Base-by-base conservation (phyloP, 1,140 invertebrate genomes). In the Drosophila santomea region DNA sequence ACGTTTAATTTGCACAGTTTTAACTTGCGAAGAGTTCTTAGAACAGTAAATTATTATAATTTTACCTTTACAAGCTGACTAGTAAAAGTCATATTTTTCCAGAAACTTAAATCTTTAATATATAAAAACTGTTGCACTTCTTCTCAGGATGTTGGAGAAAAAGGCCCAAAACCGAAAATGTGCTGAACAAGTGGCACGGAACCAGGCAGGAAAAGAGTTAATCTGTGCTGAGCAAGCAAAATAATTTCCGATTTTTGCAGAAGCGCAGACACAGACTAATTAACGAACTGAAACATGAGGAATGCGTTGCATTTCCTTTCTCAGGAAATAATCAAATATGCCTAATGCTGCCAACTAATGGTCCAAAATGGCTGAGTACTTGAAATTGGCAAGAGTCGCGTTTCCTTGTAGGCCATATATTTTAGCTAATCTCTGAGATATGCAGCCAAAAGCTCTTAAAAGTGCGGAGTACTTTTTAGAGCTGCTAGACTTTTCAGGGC, bases 231-330 rank as follows among this genome's bases (percentile, higher is more conserved):
- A 52, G 15, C 50, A 52, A 52, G 50, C 50, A 36, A 36, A 52
- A 52, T 52, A 52, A 52, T 52, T 52, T 52, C 50, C 50, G 50
- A 52, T 52, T 52, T 52, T 36, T 52, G 50, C 50, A 36, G 32
- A 36, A 20, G 0, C 10, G 32, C 28, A 52, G 32, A 52, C 28
- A 7, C 32, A 15, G 50, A 52, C 50, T 52, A 52, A 52, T 52
- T 52, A 52, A 52, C 32, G 50, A 17, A 36, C 32, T 52, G 12
- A 52, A 36, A 36, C 50, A 52, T 52, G 50, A 52, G 50, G 50
- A 52, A 52, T 52, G 50, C 50, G n/a, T 52, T 52, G 32, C 32
- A 5, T 52, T 52, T 52, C 50, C 50, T 20, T 36, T 15, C 50
- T 20, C 50, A 36, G 50, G 50, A 52, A 52, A 52, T 52, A 52